phyloP scores from a whole-genome alignment of 2,113 vertebrate species.

The Drymodes brunneopygia region DNA sequence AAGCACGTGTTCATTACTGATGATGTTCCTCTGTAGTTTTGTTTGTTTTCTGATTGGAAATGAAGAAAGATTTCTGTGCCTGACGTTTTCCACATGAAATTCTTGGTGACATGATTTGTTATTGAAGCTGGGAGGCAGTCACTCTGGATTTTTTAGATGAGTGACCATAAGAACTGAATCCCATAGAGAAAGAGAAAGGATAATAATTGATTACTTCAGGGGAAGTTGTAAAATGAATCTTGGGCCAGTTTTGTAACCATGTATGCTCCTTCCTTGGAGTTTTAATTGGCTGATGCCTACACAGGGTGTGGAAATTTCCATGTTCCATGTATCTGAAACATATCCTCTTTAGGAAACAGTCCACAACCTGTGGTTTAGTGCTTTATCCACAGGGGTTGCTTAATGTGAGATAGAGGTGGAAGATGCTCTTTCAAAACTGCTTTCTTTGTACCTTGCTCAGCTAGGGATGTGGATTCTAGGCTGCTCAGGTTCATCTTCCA shows the following conservation, averaged over 20 bases:
- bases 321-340: background rate
- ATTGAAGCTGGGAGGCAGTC: background rate
- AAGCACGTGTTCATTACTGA: background rate
- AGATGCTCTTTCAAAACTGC: background rate
- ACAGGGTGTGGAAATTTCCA: background rate
- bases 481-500: constrained; percentile 66
- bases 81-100: background rate
- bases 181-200: background rate
- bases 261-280: background rate
- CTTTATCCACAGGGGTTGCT: background rate
- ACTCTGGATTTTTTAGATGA: background rate
- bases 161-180: background rate
- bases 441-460: constrained; percentile 49
- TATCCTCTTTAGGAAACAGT: background rate
- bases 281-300: background rate
- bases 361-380: background rate
- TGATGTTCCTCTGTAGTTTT: background rate
- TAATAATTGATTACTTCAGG: background rate
- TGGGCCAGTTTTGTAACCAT: background rate
- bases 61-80: background rate
- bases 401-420: background rate
- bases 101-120: background rate
- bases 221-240: background rate
- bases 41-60: background rate
- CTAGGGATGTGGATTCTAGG: constrained; percentile 58